phyloP scores from a whole-genome alignment of 2,888 invertebrate species.

The Tinea trinotella region DNA sequence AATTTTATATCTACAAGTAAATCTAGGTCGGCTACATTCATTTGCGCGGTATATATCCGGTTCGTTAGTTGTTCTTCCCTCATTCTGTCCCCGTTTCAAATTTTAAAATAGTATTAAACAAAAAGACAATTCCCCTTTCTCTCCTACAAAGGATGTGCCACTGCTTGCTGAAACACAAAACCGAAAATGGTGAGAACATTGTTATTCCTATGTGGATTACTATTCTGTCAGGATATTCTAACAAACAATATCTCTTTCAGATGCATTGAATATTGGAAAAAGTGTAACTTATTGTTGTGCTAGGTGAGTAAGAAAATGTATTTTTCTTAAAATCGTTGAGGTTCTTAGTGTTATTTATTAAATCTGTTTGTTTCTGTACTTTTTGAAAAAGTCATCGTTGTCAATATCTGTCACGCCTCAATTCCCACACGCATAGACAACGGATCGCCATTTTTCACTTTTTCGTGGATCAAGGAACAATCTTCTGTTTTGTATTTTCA shows the following conservation, averaged over 20 bases:
- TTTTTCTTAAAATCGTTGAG: too few species aligned
- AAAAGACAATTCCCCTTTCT: constrained; percentile 9
- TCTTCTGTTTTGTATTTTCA: too few species aligned
- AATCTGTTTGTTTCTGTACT: too few species aligned
- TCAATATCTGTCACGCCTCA: too few species aligned
- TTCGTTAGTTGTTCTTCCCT: neutral
- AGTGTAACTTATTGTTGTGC: neutral
- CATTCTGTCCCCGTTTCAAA: neutral
- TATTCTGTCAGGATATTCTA: constrained; percentile 1
- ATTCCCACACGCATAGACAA: too few species aligned
- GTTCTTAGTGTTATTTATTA: too few species aligned
- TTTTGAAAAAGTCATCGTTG: too few species aligned
- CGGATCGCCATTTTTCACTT: too few species aligned
- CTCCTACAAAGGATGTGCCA: neutral
- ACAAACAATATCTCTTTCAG: neutral
- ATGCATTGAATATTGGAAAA: constrained; percentile 8
- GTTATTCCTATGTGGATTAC: constrained; percentile 58
- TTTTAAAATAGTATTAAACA: constrained; percentile 7
- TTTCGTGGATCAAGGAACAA: too few species aligned
- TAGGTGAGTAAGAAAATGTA: neutral
- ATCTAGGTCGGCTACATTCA: constrained; percentile 1
- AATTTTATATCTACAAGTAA: neutral
- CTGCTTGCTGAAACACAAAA: constrained; percentile 50
- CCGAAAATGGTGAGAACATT: constrained; percentile 61
- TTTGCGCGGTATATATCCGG: constrained; percentile 11